Evolutionary conservation across 2,888 invertebrate genomes (phyloP), one percentile per base, ranked within the genome.

Genomic region (Andrena marginata): DNA sequence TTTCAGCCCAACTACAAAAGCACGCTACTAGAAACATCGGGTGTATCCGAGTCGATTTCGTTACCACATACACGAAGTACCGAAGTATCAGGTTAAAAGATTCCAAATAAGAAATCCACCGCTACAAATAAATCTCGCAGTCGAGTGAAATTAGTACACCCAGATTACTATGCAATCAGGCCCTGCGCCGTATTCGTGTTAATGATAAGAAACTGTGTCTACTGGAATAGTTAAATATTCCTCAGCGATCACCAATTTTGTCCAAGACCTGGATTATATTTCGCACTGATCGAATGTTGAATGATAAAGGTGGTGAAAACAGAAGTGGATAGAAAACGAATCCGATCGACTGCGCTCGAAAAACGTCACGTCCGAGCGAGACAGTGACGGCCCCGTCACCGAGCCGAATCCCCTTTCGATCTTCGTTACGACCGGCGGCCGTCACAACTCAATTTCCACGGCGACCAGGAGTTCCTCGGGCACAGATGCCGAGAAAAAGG

Each of bases 391-490:
- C 26, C 20, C 20, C 23, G 72, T 64, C 56, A 59, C 33, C 31
- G 31, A 31, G 7, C 7, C 16, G 2, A 23, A 20, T n/a, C 23
- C 31, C 26, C 29, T 29, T 48, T n/a, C n/a, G 56, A 59, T 33
- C 51, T 20, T 51, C 51, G 7, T 51, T 31, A 67, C 29, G 35
- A 23, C 20, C 54, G 3, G 10, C 13, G 60, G 7, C 33, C n/a
- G 63, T 63, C 62, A 51, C 49, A 51, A 49, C 33, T 72, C 63
- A 54, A 72, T 72, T 63, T 63, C 51, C 62, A 35, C 31, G 10
- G 49, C 51, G 26, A 33, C 13, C 33, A 20, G 16, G 33, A 62
- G 42, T 26, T 48, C 69, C 49, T 26, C n/a, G n/a, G n/a, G 10
- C n/a, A 29, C 6, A 49, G 7, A 16, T 20, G 49, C 60, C 29